Base-by-base conservation (phyloP, 2,797 vertebrate genomes). In the Gallinago solitaria region DNA sequence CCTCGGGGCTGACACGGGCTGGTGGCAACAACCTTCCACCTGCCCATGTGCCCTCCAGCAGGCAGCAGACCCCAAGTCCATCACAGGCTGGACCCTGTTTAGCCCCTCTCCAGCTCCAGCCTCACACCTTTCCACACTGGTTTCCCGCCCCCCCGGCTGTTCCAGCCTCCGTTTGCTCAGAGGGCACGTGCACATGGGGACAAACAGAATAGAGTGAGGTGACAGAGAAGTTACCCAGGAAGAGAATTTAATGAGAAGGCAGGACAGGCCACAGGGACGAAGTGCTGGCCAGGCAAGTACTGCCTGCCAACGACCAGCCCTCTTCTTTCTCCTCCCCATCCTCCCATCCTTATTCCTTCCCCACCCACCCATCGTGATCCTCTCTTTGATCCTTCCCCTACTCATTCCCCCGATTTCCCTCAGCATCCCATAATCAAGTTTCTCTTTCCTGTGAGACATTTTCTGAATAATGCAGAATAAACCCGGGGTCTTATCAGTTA, bases 71-170 rank as follows among this genome's bases (percentile, higher is more conserved):
- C 54, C 54, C 1, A 2, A 70, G 28, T 9, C 24, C 17, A 0
- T 7, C 63, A 4, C 0, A 0, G 0, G 11, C 53, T 6, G 3
- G 1, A 2, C 28, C 50, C 53, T 13, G 21, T 12, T 43, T 16
- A 61, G 37, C 24, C 5, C 1, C 37, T 32, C 53, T 27, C 24
- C 43, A 20, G 37, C 60, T 27, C 71, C 70, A 39, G 59, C 27
- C 53, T 5, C 4, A 32, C 8, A 12, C 48, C 35, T 77, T 39
- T 16, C 53, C 76, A 17, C 16, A 2, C 30, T 10, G 45, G 0
- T 53, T 41, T n/a, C 4, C 28, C 41, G 20, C 5, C 11, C 21
- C 20, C 4, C 1, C 0, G 1, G 33, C 1, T n/a, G 11, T 24
- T 35, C 56, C 85, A 37, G 75, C 39, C 70, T 5, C 43, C 9